These are phyloP conservation scores for Phyllotreta cruciferae DNA, from an alignment of 2,888 invertebrate genomes.

Conservation along the genomic window DNA sequence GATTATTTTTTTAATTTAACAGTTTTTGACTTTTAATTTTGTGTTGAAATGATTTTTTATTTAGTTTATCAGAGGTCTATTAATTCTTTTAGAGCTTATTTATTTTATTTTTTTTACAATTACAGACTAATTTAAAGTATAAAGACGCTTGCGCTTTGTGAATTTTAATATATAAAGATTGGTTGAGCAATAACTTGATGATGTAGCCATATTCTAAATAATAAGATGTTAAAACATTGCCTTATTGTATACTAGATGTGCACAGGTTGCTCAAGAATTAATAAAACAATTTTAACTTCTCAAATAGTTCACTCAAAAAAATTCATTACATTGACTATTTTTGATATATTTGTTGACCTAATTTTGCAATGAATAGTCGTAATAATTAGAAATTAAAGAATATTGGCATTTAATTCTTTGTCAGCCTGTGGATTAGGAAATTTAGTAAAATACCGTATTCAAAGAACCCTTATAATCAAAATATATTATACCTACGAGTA, in stretches of 20 bases:
- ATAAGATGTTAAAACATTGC: slow-evolving; percentile 38
- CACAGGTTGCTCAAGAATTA: slow-evolving; percentile 9
- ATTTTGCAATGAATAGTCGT: no score
- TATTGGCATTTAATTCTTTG: background rate
- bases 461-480: no score
- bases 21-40: slow-evolving; percentile 28
- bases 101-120: slow-evolving; percentile 30
- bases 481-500: no score
- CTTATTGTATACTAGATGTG: slow-evolving; percentile 41
- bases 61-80: slow-evolving; percentile 27
- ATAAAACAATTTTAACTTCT: no score
- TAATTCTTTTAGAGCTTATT: slow-evolving; percentile 31
- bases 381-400: no score
- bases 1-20: slow-evolving; percentile 26
- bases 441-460: no score
- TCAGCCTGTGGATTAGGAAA: no score
- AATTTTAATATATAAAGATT: slow-evolving; percentile 18
- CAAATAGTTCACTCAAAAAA: no score
- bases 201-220: slow-evolving; percentile 44
- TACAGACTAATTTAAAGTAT: slow-evolving; percentile 21
- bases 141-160: slow-evolving; percentile 32
- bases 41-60: slow-evolving; percentile 17
- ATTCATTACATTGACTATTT: no score
- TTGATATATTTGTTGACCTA: no score
- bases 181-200: slow-evolving; percentile 35